phyloP scores from a whole-genome alignment of 2,113 vertebrate species.

The Lycocorax pyrrhopterus region DNA sequence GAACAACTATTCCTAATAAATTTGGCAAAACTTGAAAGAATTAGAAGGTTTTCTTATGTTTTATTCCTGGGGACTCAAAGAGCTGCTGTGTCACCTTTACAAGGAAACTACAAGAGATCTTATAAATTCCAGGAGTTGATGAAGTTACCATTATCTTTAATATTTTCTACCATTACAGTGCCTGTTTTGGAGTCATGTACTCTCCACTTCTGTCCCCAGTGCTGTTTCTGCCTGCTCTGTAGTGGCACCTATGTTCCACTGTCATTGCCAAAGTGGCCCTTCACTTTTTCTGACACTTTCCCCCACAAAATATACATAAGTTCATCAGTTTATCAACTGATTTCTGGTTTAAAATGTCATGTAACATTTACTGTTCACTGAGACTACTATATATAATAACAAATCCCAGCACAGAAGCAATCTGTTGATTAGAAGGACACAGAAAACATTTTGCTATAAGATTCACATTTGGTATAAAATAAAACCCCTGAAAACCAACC shows the following conservation, averaged over 20 bases:
- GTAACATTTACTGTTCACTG: neutral
- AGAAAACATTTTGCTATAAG: neutral
- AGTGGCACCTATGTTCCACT: neutral
- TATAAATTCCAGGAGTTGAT: neutral
- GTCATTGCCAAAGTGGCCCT: neutral
- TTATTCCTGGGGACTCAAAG: neutral
- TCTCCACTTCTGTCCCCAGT: neutral
- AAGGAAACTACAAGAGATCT: neutral
- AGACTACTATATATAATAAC: neutral
- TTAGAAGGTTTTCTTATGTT: neutral
- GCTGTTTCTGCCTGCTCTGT: neutral
- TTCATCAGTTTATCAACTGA: neutral
- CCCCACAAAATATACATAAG: neutral
- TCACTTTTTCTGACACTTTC: neutral
- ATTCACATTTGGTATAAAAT: neutral
- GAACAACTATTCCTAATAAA: neutral
- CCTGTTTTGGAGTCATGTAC: neutral
- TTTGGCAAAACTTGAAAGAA: neutral
- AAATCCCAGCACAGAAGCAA: neutral
- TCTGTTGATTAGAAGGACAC: neutral
- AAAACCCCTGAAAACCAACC: neutral
- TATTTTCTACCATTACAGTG: neutral
- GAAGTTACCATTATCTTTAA: neutral
- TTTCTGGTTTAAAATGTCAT: neutral
- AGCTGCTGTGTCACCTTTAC: neutral